Evolutionary conservation across 2,113 vertebrate genomes (phyloP).

Genomic region (Centropristis striata): DNA sequence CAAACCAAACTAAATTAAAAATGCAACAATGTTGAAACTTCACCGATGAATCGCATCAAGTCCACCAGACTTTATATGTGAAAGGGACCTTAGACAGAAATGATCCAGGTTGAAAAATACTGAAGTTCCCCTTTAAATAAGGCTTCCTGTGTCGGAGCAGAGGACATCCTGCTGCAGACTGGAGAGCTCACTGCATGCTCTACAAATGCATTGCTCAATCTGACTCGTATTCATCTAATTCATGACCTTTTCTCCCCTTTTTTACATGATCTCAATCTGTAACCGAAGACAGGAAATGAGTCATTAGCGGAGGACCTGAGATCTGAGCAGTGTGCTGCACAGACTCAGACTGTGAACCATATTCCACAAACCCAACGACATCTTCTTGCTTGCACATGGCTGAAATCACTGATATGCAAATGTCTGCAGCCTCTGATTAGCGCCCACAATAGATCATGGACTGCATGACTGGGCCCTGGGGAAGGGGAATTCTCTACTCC

Average conservation of each 20-base stretch:
- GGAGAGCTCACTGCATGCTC: slow-evolving; percentile 22
- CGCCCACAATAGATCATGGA: slow-evolving; percentile 60
- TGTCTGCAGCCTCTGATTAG: slow-evolving; percentile 59
- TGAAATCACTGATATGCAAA: slow-evolving; percentile 71
- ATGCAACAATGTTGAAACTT: too few relatives aligned
- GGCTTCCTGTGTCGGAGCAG: slow-evolving; percentile 67
- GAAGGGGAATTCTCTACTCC: slow-evolving; percentile 50
- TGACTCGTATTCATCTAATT: slow-evolving; percentile 32
- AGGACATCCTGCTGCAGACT: slow-evolving; percentile 64
- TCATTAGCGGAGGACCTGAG: slow-evolving; percentile 63
- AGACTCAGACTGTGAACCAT: slow-evolving; percentile 15
- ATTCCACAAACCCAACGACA: slow-evolving; percentile 4
- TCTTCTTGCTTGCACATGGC: slow-evolving; percentile 19
- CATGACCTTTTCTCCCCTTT: slow-evolving; percentile 7
- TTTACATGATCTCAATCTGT: slow-evolving; percentile 33
- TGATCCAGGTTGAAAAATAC: too few relatives aligned
- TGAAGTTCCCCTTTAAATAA: slow-evolving; percentile 25
- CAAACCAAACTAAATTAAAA: too few relatives aligned
- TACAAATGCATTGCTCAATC: slow-evolving; percentile 35
- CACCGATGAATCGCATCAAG: too few relatives aligned
- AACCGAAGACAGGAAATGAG: slow-evolving; percentile 72
- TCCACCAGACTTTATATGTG: too few relatives aligned
- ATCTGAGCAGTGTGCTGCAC: slow-evolving; percentile 40
- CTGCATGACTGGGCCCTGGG: slow-evolving; percentile 62
- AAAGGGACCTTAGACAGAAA: too few relatives aligned